Evolutionary conservation across 2,888 invertebrate genomes (phyloP), one percentile per base, ranked within the genome.

Genomic region (Endotricha flammealis): DNA sequence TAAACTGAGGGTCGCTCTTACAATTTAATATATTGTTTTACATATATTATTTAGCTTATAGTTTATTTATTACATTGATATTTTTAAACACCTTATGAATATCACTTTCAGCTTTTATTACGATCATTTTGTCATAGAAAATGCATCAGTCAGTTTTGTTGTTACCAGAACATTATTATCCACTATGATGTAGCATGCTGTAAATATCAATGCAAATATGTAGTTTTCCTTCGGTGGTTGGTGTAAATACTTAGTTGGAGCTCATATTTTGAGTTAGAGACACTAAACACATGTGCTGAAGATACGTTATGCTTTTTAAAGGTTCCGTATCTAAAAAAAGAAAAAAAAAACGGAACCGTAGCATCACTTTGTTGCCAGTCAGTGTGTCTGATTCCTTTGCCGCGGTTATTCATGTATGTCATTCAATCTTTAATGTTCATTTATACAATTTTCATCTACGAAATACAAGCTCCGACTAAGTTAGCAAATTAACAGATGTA

Each of bases 221-320:
- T 33, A 32, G 29, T 36, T 43, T 42, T 46, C 41, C 32, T 42
- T 41, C 30, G 47, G 42, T 50, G 47, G 41, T 30, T 29, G 46
- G 48, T 41, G 25, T 35, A 23, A 10, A 13, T 20, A n/a, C 32
- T 24, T 22, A 36, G 27, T 23, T 36, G 25, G 42, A 44, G 41
- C 38, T 42, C 38, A 42, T 40, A 40, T 40, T 40, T n/a, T n/a
- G n/a, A n/a, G n/a, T n/a, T n/a, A n/a, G n/a, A n/a, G n/a, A n/a
- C n/a, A n/a, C n/a, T n/a, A n/a, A n/a, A n/a, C n/a, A n/a, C n/a
- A n/a, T n/a, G n/a, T n/a, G n/a, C n/a, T n/a, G n/a, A n/a, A n/a
- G n/a, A n/a, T n/a, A n/a, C n/a, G n/a, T n/a, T n/a, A n/a, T n/a
- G n/a, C n/a, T n/a, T n/a, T n/a, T n/a, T n/a, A n/a, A n/a, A n/a